These are phyloP conservation scores for Tenthredo mesomela DNA, from an alignment of 2,888 invertebrate species.

Conservation along the genomic window DNA sequence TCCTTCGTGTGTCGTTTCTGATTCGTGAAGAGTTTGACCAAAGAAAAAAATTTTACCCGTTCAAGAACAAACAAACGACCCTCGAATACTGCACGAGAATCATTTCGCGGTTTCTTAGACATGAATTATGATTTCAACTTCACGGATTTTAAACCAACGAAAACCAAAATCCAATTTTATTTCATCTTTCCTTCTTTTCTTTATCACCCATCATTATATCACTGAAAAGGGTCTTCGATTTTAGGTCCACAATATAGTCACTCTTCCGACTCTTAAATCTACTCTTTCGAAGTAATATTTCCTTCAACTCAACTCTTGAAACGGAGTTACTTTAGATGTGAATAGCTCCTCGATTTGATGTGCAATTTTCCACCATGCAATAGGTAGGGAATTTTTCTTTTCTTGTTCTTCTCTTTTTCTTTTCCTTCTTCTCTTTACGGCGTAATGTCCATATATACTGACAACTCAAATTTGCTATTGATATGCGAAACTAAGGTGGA, in stretches of 20 bases:
- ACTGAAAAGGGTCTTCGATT: neutral
- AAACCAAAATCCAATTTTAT: neutral
- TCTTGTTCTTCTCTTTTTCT: neutral
- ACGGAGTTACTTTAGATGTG: neutral
- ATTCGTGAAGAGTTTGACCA: neutral
- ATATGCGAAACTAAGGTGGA: neutral
- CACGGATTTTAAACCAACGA: neutral
- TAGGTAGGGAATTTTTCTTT: neutral
- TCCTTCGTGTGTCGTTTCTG: neutral
- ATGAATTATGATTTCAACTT: conserved; percentile 35
- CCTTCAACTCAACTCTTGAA: neutral
- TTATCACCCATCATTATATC: neutral
- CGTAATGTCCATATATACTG: neutral
- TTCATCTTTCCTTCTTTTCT: neutral
- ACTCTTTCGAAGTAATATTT: neutral
- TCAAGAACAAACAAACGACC: conserved; percentile 43
- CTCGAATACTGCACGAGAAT: neutral
- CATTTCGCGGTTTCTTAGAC: conserved; percentile 29
- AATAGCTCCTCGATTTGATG: neutral
- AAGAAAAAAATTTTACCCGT: neutral
- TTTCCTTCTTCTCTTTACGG: neutral
- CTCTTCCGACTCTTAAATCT: neutral
- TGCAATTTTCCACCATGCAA: neutral
- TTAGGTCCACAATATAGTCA: too few relatives aligned
- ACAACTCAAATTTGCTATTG: neutral